Evolutionary conservation across 2,888 invertebrate genomes (phyloP).

Genomic region (Pandemis heparana): DNA sequence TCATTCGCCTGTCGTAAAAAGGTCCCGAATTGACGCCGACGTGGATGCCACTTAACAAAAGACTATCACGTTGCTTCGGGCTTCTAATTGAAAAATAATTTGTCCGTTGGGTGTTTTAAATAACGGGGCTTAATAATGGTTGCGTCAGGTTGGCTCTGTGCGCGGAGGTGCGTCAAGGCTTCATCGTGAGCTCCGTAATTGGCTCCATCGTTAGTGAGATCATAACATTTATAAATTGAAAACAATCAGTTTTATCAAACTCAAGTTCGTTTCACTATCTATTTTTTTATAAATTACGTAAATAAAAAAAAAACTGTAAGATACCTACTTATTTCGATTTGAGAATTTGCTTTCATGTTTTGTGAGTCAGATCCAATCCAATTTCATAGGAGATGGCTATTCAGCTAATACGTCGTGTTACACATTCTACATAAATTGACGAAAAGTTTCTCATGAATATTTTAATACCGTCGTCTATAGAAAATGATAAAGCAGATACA

Average conservation of each 20-base stretch:
- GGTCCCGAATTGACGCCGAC: slow-evolving; percentile 7
- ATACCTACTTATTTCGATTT: background rate
- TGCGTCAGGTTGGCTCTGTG: slow-evolving; percentile 8
- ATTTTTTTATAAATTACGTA: background rate
- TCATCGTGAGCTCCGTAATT: slow-evolving; percentile 55
- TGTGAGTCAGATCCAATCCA: slow-evolving; percentile 19
- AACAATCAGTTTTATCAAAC: slow-evolving; percentile 11
- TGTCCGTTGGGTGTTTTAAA: slow-evolving; percentile 13
- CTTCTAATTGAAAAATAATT: slow-evolving; percentile 29
- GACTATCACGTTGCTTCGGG: slow-evolving; percentile 14
- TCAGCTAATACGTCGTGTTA: slow-evolving; percentile 14
- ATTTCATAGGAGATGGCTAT: slow-evolving; percentile 4
- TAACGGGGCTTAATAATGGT: slow-evolving; percentile 26
- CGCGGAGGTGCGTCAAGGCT: slow-evolving; percentile 65
- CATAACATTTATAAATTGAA: slow-evolving; percentile 29
- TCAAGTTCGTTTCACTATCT: slow-evolving; percentile 19
- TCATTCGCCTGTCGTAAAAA: slow-evolving; percentile 11
- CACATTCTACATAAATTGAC: slow-evolving; percentile 31
- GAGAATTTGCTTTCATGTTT: slow-evolving; percentile 6
- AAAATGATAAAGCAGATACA: slow-evolving; percentile 31
- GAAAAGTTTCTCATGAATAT: slow-evolving; percentile 39
- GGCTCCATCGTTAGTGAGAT: slow-evolving; percentile 55
- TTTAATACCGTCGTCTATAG: slow-evolving; percentile 37
- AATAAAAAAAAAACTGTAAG: background rate
- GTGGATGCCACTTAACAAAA: slow-evolving; percentile 10